A percentile compares a stretch with the other conserved stretches of the same genome.
phyloP scores from a whole-genome alignment of 2,888 invertebrate genomes.

The Eupsilia transversa region DNA sequence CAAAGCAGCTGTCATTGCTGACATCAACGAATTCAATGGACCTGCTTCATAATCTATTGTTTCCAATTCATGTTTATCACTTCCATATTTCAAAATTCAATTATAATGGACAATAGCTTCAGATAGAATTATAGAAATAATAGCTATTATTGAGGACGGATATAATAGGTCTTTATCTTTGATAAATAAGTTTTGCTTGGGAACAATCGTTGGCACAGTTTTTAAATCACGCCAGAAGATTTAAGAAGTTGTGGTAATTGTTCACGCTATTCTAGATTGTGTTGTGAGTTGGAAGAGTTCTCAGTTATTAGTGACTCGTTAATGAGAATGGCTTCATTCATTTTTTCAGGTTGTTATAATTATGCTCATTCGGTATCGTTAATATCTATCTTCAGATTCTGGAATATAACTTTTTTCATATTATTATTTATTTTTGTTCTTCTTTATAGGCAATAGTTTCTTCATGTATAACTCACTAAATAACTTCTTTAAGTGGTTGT shows the following conservation, averaged over 20 bases:
- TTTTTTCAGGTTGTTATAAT: neutral
- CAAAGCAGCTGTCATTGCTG: constrained; percentile 36
- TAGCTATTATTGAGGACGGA: constrained; percentile 55
- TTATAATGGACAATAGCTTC: constrained; percentile 63
- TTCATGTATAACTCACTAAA: neutral
- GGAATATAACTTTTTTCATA: neutral
- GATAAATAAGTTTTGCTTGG: constrained; percentile 59
- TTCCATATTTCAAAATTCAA: constrained; percentile 61
- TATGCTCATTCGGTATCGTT: neutral
- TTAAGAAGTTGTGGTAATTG: constrained; percentile 29
- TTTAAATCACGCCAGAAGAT: constrained; percentile 57
- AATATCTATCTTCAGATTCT: neutral
- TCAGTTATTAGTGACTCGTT: constrained; percentile 26
- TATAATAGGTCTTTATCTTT: constrained; percentile 55
- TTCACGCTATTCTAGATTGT: constrained; percentile 35
- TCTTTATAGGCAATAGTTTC: neutral
- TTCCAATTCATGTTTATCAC: constrained; percentile 48
- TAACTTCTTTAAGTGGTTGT: neutral
- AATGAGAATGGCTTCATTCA: constrained; percentile 30
- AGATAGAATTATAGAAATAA: constrained; percentile 54
- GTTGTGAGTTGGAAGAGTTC: constrained; percentile 32
- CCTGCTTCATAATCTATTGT: constrained; percentile 35
- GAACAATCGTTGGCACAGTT: constrained; percentile 67
- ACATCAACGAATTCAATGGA: constrained; percentile 24
- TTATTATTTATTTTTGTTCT: neutral